Evolutionary conservation across 2,797 vertebrate species (phyloP), one percentile per base, ranked within the genome.

Genomic region (Eutrigla gurnardus): DNA sequence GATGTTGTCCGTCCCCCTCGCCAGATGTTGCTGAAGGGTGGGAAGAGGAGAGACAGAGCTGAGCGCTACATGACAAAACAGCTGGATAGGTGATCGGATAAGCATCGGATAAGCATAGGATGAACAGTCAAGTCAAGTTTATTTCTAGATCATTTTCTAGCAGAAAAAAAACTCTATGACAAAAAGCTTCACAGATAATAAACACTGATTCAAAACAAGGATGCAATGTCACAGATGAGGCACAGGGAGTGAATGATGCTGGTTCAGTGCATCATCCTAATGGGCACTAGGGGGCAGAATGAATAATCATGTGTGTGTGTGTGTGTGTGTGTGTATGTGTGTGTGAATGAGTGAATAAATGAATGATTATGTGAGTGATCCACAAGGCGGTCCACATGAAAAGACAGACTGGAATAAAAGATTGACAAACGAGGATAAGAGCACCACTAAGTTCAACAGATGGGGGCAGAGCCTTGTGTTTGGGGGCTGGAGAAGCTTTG

Each of bases 121-220:
- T 80, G 67, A 86, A 82, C 70, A 17, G 17, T 81, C 80, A 65
- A 79, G 65, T 85, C 61, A 75, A 74, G 47, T 85, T 81, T 84
- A 77, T 81, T 81, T 89, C 76, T 46, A 69, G 77, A 84, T 86
- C 77, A 71, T 77, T 79, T 84, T 80, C 73, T 60, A 71, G 55
- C n/a, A n/a, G 14, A 45, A 63, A 36, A 65, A 46, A 76, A 73
- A 60, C 62, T 65, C 64, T 80, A 71, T 60, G 73, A 88, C 80
- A 73, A 75, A 85, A 61, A 70, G 42, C 65, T 83, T 80, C 68
- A 73, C 72, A 71, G 77, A 71, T 54, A 65, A 80, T 78, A 77
- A 79, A 75, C 53, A 63, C 55, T 45, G 80, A 83, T 63, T 63
- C 12, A 79, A 83, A 82, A 85, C 82, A 86, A 79, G 83, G 82